Conservation (phyloP, 2,797 vertebrate species). For the Acanthurus lineatus region DNA sequence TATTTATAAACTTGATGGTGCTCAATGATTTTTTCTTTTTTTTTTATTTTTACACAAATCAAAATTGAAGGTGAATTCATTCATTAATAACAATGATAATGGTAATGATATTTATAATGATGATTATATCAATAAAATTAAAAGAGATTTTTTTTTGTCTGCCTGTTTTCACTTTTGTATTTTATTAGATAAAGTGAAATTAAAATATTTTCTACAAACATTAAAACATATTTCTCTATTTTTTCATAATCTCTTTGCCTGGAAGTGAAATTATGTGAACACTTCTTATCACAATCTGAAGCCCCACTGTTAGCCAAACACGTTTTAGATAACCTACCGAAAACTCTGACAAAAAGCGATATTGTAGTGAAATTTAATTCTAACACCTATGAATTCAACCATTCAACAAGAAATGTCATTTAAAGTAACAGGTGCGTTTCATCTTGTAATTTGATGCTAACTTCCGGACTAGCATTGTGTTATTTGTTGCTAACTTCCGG, state of each 20-base stretch:
- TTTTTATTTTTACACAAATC: constrained; percentile 65
- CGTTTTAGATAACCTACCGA: background rate
- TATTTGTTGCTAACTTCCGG: too few relatives aligned
- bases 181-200: constrained; percentile 75
- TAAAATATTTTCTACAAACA: constrained; percentile 78
- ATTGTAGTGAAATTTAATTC: background rate
- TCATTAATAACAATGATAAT: constrained; percentile 84
- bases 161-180: constrained; percentile 78
- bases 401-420: too few relatives aligned
- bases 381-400: too few relatives aligned
- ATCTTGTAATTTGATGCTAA: too few relatives aligned
- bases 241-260: background rate
- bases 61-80: constrained; percentile 70
- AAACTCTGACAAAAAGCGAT: too few relatives aligned
- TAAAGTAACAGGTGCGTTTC: too few relatives aligned
- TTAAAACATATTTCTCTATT: constrained; percentile 7
- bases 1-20: constrained; percentile 84
- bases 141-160: constrained; percentile 76
- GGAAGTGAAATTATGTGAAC: too few relatives aligned
- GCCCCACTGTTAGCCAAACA: background rate
- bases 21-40: constrained; percentile 68
- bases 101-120: constrained; percentile 88
- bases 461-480: too few relatives aligned
- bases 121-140: constrained; percentile 84
- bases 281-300: background rate